A percentile compares a stretch with the other conserved stretches of the same genome.
Evolutionary conservation across 2,888 invertebrate species (phyloP).

Genomic region (Andricus curvator): DNA sequence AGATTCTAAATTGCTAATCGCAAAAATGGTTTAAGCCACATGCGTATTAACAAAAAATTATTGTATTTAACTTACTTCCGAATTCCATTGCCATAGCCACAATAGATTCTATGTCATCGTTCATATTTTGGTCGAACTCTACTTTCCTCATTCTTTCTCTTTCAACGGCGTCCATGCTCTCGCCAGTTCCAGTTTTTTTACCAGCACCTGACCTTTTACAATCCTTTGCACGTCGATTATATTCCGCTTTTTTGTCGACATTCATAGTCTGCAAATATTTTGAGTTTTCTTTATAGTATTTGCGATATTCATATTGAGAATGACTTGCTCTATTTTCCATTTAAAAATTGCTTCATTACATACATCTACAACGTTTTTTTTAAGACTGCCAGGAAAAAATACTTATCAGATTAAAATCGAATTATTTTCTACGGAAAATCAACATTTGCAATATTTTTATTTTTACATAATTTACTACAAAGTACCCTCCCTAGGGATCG

Average conservation of each 20-base stretch:
- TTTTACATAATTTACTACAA: no score
- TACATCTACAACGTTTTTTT: no score
- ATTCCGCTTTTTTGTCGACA: constrained; percentile 59
- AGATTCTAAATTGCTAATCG: neutral
- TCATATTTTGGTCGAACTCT: constrained; percentile 63
- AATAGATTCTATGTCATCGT: constrained; percentile 58
- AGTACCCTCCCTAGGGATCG: no score
- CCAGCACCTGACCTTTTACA: constrained; percentile 51
- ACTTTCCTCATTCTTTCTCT: constrained; percentile 50
- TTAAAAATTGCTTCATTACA: no score
- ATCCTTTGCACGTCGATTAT: constrained; percentile 66
- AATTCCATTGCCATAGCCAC: constrained; percentile 52
- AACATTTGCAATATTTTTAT: no score
- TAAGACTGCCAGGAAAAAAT: no score
- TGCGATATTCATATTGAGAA: neutral
- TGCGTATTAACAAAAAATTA: neutral
- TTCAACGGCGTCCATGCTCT: constrained; percentile 60
- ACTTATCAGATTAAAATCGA: no score
- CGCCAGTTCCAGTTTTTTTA: constrained; percentile 70
- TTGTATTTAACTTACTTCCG: constrained; percentile 52
- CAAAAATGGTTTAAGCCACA: neutral
- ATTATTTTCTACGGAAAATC: no score
- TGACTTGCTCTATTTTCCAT: no score
- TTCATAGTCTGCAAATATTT: constrained; percentile 57
- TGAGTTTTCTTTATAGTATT: neutral